These are phyloP conservation scores for Lepidurus arcticus DNA, from an alignment of 1,140 invertebrate species.

Conservation along the genomic window DNA sequence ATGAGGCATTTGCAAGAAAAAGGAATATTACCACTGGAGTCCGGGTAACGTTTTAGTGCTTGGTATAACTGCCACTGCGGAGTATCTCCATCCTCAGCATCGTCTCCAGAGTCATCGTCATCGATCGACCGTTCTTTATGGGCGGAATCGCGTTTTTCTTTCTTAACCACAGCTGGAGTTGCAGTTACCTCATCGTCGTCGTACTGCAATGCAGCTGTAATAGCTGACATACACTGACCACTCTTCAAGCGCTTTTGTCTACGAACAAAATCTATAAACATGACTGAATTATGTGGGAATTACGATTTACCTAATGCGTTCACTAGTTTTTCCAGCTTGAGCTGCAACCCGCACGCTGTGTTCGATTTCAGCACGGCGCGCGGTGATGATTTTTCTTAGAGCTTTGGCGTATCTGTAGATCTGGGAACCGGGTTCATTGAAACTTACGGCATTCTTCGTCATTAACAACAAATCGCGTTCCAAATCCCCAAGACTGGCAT, in stretches of 20 bases:
- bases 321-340: slow-evolving; percentile 47
- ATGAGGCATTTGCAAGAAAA: slow-evolving; percentile 8
- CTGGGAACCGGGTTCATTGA: slow-evolving; percentile 92
- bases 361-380: slow-evolving; percentile 47
- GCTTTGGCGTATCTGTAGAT: slow-evolving; percentile 94
- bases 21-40: slow-evolving; percentile 52
- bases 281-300: slow-evolving; percentile 8
- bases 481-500: slow-evolving; percentile 68
- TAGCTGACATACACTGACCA: slow-evolving; percentile 51
- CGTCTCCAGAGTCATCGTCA: slow-evolving; percentile 41
- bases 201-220: slow-evolving; percentile 56
- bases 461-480: slow-evolving; percentile 86
- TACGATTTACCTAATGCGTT: neutral
- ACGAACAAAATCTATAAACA: neutral
- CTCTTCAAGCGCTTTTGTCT: slow-evolving; percentile 46
- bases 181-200: slow-evolving; percentile 45
- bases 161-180: slow-evolving; percentile 41
- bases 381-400: slow-evolving; percentile 68
- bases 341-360: slow-evolving; percentile 47
- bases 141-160: slow-evolving; percentile 57
- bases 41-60: slow-evolving; percentile 64
- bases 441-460: slow-evolving; percentile 90
- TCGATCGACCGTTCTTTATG: slow-evolving; percentile 58
- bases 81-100: slow-evolving; percentile 49
- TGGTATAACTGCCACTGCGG: slow-evolving; percentile 75